phyloP scores from a whole-genome alignment of 2,888 invertebrate genomes.

The Teleogryllus oceanicus region DNA sequence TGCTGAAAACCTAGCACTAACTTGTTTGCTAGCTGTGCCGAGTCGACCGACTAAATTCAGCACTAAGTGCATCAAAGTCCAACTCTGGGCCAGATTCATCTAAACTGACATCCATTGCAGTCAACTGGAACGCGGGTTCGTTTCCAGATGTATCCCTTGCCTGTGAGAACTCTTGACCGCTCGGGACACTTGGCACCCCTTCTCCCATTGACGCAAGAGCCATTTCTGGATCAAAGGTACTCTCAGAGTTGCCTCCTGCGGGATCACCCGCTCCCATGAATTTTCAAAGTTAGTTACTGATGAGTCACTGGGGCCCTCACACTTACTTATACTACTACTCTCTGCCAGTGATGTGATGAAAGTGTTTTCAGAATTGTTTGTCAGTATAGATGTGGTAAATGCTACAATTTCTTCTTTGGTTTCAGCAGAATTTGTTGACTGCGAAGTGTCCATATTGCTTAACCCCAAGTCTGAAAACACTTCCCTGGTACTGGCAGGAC shows the following conservation, averaged over 20 bases:
- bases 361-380: neutral
- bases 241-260: slow-evolving; percentile 18
- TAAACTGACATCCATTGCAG: slow-evolving; percentile 32
- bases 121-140: neutral
- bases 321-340: neutral
- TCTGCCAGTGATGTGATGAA: neutral
- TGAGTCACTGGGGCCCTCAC: neutral
- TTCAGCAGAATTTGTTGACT: neutral
- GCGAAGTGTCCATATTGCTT: neutral
- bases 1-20: neutral
- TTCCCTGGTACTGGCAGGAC: neutral
- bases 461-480: neutral
- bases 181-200: slow-evolving; percentile 20
- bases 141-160: neutral
- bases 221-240: slow-evolving; percentile 32
- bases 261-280: slow-evolving; percentile 30
- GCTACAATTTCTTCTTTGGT: neutral
- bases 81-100: slow-evolving; percentile 41
- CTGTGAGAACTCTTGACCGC: neutral
- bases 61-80: slow-evolving; percentile 46
- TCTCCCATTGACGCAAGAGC: slow-evolving; percentile 32
- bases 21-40: slow-evolving; percentile 37
- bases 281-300: slow-evolving; percentile 25
- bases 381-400: neutral
- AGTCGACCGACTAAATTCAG: slow-evolving; percentile 46